Conservation (phyloP, 2,113 vertebrate species). For the Malurus cyaneus region DNA sequence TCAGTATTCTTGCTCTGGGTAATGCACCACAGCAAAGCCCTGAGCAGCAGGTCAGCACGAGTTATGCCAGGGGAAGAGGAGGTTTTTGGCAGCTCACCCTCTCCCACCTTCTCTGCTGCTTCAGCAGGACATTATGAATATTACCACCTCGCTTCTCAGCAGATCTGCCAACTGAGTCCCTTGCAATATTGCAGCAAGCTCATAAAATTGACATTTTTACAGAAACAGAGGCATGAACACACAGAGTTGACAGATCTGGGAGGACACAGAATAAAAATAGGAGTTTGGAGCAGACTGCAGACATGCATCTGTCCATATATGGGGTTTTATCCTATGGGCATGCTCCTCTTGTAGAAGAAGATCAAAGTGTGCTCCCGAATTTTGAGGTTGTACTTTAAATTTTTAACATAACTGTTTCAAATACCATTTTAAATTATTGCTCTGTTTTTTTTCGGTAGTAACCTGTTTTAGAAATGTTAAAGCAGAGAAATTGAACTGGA, state of each 20-base stretch:
- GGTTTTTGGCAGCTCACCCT: neutral
- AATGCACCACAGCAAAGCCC: neutral
- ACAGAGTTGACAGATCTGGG: neutral
- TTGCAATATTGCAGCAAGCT: neutral
- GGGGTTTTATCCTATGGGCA: neutral
- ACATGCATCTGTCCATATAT: too few species aligned
- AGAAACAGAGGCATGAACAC: neutral
- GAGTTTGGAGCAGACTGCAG: neutral
- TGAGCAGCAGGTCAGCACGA: neutral
- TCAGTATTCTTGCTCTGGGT: neutral
- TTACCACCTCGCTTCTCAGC: neutral
- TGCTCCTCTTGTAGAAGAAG: neutral
- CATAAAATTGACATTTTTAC: neutral
- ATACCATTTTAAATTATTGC: neutral
- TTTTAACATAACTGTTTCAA: neutral
- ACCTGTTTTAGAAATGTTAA: neutral
- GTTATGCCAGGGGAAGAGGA: neutral
- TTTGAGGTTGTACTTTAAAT: neutral
- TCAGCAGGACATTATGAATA: neutral
- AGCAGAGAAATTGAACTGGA: neutral
- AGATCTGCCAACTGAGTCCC: neutral
- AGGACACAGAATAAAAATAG: neutral
- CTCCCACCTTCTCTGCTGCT: neutral
- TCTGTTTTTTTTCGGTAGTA: neutral
- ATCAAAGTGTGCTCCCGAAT: neutral